Base-by-base conservation (phyloP, 1,140 invertebrate species). In the Bombus turneri region DNA sequence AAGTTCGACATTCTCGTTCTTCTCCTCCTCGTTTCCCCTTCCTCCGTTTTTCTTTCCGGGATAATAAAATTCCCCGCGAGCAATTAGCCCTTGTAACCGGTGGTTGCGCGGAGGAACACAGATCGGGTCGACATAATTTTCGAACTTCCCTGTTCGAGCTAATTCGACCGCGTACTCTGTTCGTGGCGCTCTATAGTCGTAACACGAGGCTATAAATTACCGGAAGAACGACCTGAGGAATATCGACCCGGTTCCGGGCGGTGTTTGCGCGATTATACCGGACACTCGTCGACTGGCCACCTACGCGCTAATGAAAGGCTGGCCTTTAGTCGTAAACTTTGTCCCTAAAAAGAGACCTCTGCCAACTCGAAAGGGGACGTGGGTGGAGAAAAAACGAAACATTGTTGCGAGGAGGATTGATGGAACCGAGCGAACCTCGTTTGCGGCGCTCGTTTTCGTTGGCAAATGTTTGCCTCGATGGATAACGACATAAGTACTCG, bases 171-270 rank as follows among this genome's bases (percentile, higher is more conserved):
- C 64, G 37, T n/a, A 57, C 39, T 69, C 34, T 75, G 62, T 43
- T 15, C 71, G 31, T 62, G 41, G 47, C 22, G 43, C 71, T 80
- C 71, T 71, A n/a, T 31, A 28, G 71, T 79, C 34, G 80, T 73
- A 69, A 74, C 73, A 76, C 47, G 73, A 53, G 37, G 34, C 62
- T 76, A 86, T 88, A 89, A 82, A 89, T 86, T 88, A 86, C 81
- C 59, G 66, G 41, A 78, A 78, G 74, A 69, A 89, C 69, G 59
- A 83, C 53, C 62, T 28, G 37, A 82, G 43, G 64, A 75, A 71
- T 81, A 81, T 76, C 78, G 78, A 81, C 18, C 68, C 57, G 28
- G 12, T 75, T 66, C 81, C 34, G 28, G 59, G 2, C 31, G 43
- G n/a, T 37, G n/a, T 57, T 43, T 64, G 47, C 34, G n/a, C 47